Evolutionary conservation across 2,113 vertebrate genomes (phyloP), one percentile per base, ranked within the genome.

Genomic region (Talpa occidentalis): DNA sequence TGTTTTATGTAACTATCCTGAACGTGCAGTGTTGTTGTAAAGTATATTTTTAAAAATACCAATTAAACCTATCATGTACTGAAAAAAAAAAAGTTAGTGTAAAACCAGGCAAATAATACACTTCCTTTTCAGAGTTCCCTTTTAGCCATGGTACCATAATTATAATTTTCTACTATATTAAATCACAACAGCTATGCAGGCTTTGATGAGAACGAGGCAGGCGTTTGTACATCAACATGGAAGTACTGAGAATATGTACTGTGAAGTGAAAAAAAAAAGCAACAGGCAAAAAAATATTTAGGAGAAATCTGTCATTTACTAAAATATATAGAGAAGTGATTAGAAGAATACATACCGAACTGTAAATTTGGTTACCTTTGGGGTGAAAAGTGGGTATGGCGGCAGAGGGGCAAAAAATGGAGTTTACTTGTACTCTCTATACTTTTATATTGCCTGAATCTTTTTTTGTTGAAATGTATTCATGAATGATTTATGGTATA

Each of bases 391-490:
- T 74, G 21, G 64, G 9, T 62, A 1, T 52, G 32, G n/a, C n/a
- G 11, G 16, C 42, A 15, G 60, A 52, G 9, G 28, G 0, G 26
- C 24, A 62, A 62, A 49, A 84, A 64, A 49, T 15, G 72, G 44
- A 37, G 52, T 77, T 79, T 28, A 28, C 24, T 37, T 91, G 67
- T 32, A 30, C 8, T 96, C 35, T 77, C 5, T 93, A 16, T 42
- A 66, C 42, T 10, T 83, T 15, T 44, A 44, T 52, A 28, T 35
- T n/a, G 60, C 49, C 76, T 77, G 35, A 81, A n/a, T 74, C 7
- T 78, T 92, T 76, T 76, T 54, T 76, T 67, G 10, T 56, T 92
- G 60, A 90, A 94, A 67, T 93, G 17, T 67, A 70, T 94, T 62
- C 69, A 80, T 95, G 35, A 91, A 77, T 81, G 64, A 54, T 66